Evolutionary conservation across 2,797 vertebrate genomes (phyloP), one percentile per base, ranked within the genome.

Genomic region (Halcyon leucocephala): DNA sequence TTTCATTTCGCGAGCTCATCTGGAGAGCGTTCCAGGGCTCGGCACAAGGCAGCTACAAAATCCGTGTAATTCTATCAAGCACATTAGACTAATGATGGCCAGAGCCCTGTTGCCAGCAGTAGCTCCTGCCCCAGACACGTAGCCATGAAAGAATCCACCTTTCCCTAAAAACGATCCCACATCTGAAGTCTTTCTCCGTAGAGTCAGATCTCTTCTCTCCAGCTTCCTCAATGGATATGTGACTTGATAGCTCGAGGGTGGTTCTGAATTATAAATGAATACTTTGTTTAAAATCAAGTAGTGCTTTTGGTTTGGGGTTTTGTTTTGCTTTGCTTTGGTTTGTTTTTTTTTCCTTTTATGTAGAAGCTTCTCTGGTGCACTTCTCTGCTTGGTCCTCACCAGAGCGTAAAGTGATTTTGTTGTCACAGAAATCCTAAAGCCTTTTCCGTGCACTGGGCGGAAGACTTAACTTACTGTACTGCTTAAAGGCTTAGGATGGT

Each of bases 61-160:
- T 86, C 94, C 77, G n/a, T 66, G 33, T 82, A 60, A 84, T 94
- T 95, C 93, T 73, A 42, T 95, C 85, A 84, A 64, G 66, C 29
- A 19, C 48, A 35, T 93, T 86, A 89, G 66, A 51, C 33, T 93
- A 81, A 79, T 7, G 14, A 62, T 46, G 33, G 42, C 12, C 33
- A 66, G 35, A 91, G 31, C 66, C 4, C 1, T 52, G 28, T 35
- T 81, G 91, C 41, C 84, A 88, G 72, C 48, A 76, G 78, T 18
- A 74, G 78, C 18, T 90, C 39, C 60, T 94, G 74, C 76, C 51
- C 31, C 37, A 76, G 81, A 42, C 46, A 89, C 14, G 7, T 42
- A 33, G 3, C 35, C 83, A 37, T 72, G 48, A 72, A 87, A 28
- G 33, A 67, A 28, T 51, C 69, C 10, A 46, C 6, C 31, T 74